Evolutionary conservation across 2,888 invertebrate genomes (phyloP), one percentile per base, ranked within the genome.

Genomic region (Exocentrus adspersus): DNA sequence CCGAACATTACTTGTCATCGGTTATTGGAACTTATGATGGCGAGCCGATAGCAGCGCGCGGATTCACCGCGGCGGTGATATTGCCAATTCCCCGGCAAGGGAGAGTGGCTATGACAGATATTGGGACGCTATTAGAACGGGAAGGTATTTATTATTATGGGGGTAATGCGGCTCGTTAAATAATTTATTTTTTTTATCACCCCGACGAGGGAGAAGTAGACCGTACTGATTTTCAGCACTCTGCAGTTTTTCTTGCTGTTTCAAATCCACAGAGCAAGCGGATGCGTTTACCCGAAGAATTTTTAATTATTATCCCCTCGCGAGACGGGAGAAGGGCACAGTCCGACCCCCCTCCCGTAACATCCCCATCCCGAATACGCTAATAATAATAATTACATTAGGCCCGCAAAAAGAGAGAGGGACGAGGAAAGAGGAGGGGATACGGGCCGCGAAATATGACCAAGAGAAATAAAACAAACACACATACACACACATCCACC

Each of bases 281-380:
- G 62, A 43, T 62, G 45, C 62, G 58, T 62, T 66, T 58, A 51
- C 65, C 62, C 63, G 64, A 71, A 71, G 71, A 71, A 71, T 67
- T 69, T 71, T 71, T 71, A 71, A 71, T 71, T 69, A 71, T 67
- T 69, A 70, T 67, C 69, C 65, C 56, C 64, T 69, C 64, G 67
- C 67, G 58, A 67, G 62, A 65, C 68, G 67, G 68, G 68, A 70
- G 68, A 67, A n/a, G 70, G 63, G 57, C 32, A 24, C 20, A 14
- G n/a, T 21, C 37, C 14, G n/a, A 43, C 24, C 42, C n/a, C 42
- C 54, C 42, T 43, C n/a, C 42, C 54, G 41, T 24, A 14, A 42
- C 21, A 41, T 37, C 54, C n/a, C 42, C 54, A 24, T 24, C 14
- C 54, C 21, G 50, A 46, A 54, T 57, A 61, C 62, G 63, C 63